phyloP scores from a whole-genome alignment of 2,113 vertebrate species.

The Anoplopoma fimbria region DNA sequence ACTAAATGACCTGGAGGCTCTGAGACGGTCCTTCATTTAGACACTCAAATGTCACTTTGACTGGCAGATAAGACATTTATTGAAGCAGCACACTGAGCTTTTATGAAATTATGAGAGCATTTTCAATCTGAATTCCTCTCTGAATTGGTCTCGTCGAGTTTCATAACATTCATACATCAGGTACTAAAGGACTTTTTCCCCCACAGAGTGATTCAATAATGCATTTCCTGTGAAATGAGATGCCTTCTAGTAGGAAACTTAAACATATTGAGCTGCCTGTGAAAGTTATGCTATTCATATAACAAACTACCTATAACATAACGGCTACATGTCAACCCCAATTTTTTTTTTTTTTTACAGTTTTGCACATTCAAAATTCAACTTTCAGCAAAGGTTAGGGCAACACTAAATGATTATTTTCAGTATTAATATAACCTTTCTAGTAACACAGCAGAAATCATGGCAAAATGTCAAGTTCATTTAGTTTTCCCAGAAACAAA shows the following conservation, averaged over 20 bases:
- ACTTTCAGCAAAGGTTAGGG: background rate
- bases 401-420: background rate
- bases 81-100: background rate
- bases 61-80: background rate
- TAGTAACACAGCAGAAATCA: too few species aligned
- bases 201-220: background rate
- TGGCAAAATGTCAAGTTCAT: too few species aligned
- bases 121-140: background rate
- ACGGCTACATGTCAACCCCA: background rate
- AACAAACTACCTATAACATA: background rate
- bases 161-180: background rate
- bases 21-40: background rate
- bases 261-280: too few species aligned
- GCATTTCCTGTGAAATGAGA: background rate
- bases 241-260: too few species aligned
- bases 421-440: too few species aligned
- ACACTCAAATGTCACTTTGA: background rate
- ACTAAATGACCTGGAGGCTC: background rate
- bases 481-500: background rate
- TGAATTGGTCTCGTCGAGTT: background rate
- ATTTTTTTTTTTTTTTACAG: too few species aligned
- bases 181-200: background rate
- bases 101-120: accelerated
- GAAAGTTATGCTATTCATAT: too few species aligned
- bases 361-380: background rate